Evolutionary conservation across 2,888 invertebrate genomes (phyloP), one percentile per base, ranked within the genome.

Genomic region (Ischnus inquisitorius): DNA sequence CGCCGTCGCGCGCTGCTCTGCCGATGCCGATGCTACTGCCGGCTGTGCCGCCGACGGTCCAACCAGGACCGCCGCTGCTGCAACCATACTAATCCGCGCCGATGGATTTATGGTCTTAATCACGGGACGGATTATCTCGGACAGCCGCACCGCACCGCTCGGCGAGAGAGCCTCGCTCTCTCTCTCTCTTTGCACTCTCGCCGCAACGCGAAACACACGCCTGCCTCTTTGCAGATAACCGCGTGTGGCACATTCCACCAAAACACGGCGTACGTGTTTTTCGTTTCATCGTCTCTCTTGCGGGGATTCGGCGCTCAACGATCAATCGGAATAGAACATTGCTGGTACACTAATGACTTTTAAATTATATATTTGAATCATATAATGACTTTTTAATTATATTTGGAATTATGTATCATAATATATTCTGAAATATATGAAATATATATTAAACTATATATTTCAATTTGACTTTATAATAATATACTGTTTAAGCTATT

Each of bases 41-140:
- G 81, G 87, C 86, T 86, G 86, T 89, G 62, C 88, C 88, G 87
- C 89, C 88, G 89, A 88, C 91, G 54, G 34, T 71, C 34, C n/a
- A 39, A 22, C 65, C 39, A 39, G 67, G 51, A 64, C 64, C 46
- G 51, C 78, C 79, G 69, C 79, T 62, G 57, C 71, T 79, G 92
- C 92, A 91, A 92, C 92, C 91, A 91, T 92, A 92, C 93, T 93
- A 93, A 93, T 93, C 93, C 93, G 92, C 90, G 92, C 90, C 92
- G 94, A 93, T 94, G 95, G 95, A 95, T 95, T 95, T 95, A 95
- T 95, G 94, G 95, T 95, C 95, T 95, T 95, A 95, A 95, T 95
- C 95, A 95, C 95, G 94, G 93, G 34, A 91, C 93, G 95, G 95
- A 95, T 95, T 95, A 95, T 94, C 94, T 94, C 93, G 93, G 94